Evolutionary conservation across 2,113 vertebrate genomes (phyloP).

Genomic region (Oryctolagus cuniculus): DNA sequence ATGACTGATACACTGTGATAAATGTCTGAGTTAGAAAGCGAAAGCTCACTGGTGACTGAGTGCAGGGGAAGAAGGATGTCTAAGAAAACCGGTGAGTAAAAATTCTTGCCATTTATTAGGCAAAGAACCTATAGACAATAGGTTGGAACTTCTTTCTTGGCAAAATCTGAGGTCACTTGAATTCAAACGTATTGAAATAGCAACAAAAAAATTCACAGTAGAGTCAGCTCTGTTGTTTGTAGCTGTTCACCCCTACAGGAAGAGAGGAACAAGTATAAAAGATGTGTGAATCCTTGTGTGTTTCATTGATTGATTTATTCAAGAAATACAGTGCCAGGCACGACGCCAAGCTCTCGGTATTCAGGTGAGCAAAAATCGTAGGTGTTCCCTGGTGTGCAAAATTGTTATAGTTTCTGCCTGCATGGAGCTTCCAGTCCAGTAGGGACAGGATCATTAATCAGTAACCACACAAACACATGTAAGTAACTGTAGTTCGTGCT

Average conservation of each 20-base stretch:
- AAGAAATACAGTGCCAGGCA: not conserved
- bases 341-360: not conserved
- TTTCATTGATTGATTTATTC: not conserved
- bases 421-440: not conserved
- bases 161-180: slow-evolving; percentile 13
- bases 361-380: not conserved
- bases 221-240: not conserved
- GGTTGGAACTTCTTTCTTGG: slow-evolving; percentile 18
- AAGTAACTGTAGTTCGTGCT: not conserved
- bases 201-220: not conserved
- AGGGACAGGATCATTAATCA: not conserved
- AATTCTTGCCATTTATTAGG: slow-evolving; percentile 16
- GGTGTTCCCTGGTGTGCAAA: not conserved
- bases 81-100: not conserved
- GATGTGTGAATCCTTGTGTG: not conserved
- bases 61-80: not conserved
- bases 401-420: not conserved
- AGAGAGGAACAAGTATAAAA: not conserved
- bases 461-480: not conserved
- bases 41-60: slow-evolving; percentile 38
- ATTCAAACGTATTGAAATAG: slow-evolving; percentile 16
- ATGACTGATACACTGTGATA: slow-evolving; percentile 37
- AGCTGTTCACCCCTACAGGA: not conserved
- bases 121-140: not conserved
- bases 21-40: slow-evolving; percentile 1